Evolutionary conservation across 2,113 vertebrate species (phyloP), one percentile per base, ranked within the genome.

Genomic region (Capra hircus): DNA sequence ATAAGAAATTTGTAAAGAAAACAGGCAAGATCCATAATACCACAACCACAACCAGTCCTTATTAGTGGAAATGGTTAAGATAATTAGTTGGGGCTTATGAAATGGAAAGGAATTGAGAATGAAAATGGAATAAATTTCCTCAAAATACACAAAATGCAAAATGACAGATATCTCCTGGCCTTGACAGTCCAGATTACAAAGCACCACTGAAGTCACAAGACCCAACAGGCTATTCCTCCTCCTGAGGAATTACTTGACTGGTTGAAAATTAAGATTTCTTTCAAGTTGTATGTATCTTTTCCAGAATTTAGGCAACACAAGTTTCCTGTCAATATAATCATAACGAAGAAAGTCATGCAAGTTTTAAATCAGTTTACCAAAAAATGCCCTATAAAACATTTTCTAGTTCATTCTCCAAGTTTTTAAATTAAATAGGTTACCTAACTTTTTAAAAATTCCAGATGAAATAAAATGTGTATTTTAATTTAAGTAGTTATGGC

Each of bases 41-140:
- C 11, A 88, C 64, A 92, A 6, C 67, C 0, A 40, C n/a, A 74
- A 74, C 19, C 67, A 88, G 50, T 59, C 36, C 48, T 87, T 88
- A 50, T 74, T 71, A 84, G 30, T 80, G 89, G 25, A 30, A 62
- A 77, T 10, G 25, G n/a, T 67, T 25, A 43, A 91, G 89, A 43
- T 64, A 16, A 60, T 25, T 90, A 48, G 7, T 74, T 30, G 74
- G 53, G 53, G 19, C 7, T 92, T 52, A 52, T 64, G 52, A 92
- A 94, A 64, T 40, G 27, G 52, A 93, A 98, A 95, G 33, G 27
- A 90, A 81, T 57, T 95, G 12, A 92, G 98, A 97, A 84, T 64
- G 89, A 94, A 95, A 88, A 92, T 60, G 40, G 15, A 89, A 91
- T 78, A 50, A 91, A 93, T 92, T 33, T 52, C 30, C n/a, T 52